A percentile compares a stretch with the other conserved stretches of the same genome.
phyloP scores from a whole-genome alignment of 2,113 vertebrate species.

The Butorides virescens region DNA sequence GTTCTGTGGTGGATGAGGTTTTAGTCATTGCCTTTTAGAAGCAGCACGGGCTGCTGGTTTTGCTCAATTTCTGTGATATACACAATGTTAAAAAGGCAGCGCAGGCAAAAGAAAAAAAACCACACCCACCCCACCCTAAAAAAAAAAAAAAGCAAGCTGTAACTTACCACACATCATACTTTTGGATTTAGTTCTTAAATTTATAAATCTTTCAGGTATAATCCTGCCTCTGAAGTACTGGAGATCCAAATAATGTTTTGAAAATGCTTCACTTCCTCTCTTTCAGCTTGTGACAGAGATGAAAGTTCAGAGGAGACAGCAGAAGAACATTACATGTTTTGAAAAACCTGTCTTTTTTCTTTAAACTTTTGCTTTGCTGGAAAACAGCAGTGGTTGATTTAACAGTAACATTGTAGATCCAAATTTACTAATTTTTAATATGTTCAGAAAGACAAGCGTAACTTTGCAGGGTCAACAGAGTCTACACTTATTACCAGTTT shows the following conservation, averaged over 20 bases:
- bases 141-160: background rate
- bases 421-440: background rate
- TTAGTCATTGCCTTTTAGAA: background rate
- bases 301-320: background rate
- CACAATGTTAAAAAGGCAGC: background rate
- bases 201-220: background rate
- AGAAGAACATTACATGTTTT: background rate
- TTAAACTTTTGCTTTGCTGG: background rate
- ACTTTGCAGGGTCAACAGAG: background rate
- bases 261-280: background rate
- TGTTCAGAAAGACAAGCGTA: background rate
- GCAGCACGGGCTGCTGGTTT: background rate
- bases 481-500: background rate
- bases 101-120: background rate
- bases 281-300: background rate
- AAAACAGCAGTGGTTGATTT: background rate
- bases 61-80: background rate
- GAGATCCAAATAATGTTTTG: background rate
- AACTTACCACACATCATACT: background rate
- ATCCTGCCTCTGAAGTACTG: background rate
- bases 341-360: background rate
- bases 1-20: background rate
- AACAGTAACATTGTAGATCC: background rate
- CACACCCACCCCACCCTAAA: background rate
- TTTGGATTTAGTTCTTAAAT: background rate